These are phyloP conservation scores for Brachyhypopomus occidentalis DNA, from an alignment of 2,113 vertebrate genomes.

Conservation along the genomic window DNA sequence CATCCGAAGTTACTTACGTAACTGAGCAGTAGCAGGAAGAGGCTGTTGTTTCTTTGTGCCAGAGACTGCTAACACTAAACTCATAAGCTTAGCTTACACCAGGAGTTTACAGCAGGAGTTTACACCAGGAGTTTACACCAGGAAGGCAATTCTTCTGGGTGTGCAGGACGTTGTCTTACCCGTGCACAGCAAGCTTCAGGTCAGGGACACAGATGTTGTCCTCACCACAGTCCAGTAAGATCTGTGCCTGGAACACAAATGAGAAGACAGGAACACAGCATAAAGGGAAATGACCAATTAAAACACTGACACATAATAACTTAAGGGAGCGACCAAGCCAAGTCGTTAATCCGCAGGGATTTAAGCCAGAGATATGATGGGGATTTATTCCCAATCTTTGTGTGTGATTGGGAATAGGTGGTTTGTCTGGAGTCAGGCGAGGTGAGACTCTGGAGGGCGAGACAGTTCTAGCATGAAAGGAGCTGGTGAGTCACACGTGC, in stretches of 20 bases:
- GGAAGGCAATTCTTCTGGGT: neutral
- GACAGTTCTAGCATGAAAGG: neutral
- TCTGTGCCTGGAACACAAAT: slow-evolving; percentile 79
- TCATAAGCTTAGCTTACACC: neutral
- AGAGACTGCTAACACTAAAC: neutral
- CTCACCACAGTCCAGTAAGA: slow-evolving; percentile 89
- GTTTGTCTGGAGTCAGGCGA: too few species aligned
- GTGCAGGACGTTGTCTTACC: slow-evolving; percentile 71
- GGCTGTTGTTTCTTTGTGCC: neutral
- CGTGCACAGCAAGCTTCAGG: slow-evolving; percentile 82
- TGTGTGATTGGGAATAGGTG: neutral
- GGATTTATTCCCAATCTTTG: neutral
- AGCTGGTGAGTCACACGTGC: neutral
- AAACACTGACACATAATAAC: neutral
- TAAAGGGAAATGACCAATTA: neutral
- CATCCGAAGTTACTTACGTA: slow-evolving; percentile 25
- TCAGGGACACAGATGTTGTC: slow-evolving; percentile 94
- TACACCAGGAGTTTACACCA: slow-evolving; percentile 15
- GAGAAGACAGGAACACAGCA: neutral
- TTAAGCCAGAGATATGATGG: neutral
- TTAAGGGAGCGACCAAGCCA: neutral
- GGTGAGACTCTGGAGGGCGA: too few species aligned
- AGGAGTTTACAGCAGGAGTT: slow-evolving; percentile 18
- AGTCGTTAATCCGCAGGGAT: neutral
- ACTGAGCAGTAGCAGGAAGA: neutral